A percentile compares a stretch with the other conserved stretches of the same genome.
phyloP scores from a whole-genome alignment of 2,888 invertebrate species.

The Sceliomorpha sp. region DNA sequence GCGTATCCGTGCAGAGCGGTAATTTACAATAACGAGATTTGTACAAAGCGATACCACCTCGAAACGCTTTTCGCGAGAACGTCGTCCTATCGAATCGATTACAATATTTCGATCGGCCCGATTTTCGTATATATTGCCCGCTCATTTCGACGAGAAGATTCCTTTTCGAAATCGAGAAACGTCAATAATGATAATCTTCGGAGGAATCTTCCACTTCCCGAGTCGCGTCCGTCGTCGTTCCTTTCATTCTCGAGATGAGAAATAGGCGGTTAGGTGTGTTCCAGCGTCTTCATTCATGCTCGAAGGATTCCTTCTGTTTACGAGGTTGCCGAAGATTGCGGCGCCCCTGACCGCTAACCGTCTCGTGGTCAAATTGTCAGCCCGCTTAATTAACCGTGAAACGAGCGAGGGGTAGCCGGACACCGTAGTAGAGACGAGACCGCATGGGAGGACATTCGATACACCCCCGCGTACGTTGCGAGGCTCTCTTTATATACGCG shows the following conservation, averaged over 20 bases:
- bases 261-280: slow-evolving; percentile 25
- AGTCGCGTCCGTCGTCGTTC: slow-evolving; percentile 61
- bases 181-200: too few relatives aligned
- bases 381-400: slow-evolving; percentile 80
- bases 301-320: slow-evolving; percentile 74
- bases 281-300: slow-evolving; percentile 72
- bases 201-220: slow-evolving; percentile 8
- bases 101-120: too few relatives aligned
- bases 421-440: slow-evolving; percentile 76
- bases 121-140: background rate
- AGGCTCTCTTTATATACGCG: slow-evolving; percentile 49
- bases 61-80: too few relatives aligned
- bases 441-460: slow-evolving; percentile 78
- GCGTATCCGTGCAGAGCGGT: background rate
- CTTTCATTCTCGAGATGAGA: slow-evolving; percentile 30
- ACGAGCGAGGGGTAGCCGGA: slow-evolving; percentile 78
- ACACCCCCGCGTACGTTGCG: slow-evolving; percentile 70
- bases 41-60: too few relatives aligned
- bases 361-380: slow-evolving; percentile 79
- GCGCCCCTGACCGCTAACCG: slow-evolving; percentile 71
- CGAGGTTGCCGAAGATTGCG: slow-evolving; percentile 66
- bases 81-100: too few relatives aligned
- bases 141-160: background rate
- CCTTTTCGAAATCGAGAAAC: too few relatives aligned
- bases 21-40: background rate